These are phyloP conservation scores for Sebastiscus albofasciatus DNA, from an alignment of 2,797 vertebrate species.

Conservation along the genomic window DNA sequence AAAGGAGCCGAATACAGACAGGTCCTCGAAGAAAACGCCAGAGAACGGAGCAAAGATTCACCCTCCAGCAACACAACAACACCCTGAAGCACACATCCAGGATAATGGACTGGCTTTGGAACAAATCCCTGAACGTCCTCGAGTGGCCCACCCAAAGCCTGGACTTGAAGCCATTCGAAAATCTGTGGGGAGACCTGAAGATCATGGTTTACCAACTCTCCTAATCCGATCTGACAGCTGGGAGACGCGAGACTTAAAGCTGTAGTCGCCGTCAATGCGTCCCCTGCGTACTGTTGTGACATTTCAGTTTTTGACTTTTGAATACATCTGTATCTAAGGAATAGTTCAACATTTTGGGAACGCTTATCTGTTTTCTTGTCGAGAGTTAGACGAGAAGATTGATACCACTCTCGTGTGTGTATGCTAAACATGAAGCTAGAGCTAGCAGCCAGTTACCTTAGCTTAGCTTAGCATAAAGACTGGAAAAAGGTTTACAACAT, in stretches of 20 bases:
- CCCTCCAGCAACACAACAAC: slow-evolving; percentile 25
- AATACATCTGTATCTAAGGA: background rate
- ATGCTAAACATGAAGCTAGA: background rate
- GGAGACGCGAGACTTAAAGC: slow-evolving; percentile 12
- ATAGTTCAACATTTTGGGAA: background rate
- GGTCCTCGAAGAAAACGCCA: background rate
- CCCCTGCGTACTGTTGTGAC: background rate
- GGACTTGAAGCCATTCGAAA: slow-evolving; percentile 41
- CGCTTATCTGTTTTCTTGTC: background rate
- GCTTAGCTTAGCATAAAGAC: background rate
- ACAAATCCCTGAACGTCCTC: slow-evolving; percentile 57
- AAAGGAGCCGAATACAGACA: background rate
- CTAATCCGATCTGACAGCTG: slow-evolving; percentile 47
- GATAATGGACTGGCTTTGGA: slow-evolving; percentile 51
- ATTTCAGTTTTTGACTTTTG: background rate
- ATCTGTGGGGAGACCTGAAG: slow-evolving; percentile 33
- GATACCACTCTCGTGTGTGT: background rate
- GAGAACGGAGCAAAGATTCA: slow-evolving; percentile 1
- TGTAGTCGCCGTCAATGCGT: background rate
- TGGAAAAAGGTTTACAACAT: too few species aligned
- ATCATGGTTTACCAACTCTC: slow-evolving; percentile 30
- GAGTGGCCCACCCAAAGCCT: slow-evolving; percentile 48
- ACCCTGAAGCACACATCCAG: slow-evolving; percentile 26
- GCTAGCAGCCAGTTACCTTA: background rate
- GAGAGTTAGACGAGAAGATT: background rate